Conservation (phyloP, 1,140 invertebrate genomes). For the Drosophila asahinai region DNA sequence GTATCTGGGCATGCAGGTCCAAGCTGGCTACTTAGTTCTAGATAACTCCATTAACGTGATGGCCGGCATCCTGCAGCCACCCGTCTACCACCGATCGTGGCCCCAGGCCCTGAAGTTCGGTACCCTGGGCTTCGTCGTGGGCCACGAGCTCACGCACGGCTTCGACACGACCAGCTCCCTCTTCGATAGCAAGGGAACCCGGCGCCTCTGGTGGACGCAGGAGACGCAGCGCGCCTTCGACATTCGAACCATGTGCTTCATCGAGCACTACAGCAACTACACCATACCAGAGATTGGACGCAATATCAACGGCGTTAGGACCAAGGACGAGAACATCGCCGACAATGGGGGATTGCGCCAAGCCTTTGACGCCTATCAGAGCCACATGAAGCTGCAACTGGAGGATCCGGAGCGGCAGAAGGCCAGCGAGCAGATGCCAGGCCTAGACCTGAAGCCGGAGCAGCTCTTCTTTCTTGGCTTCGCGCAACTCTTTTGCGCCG, state of each 20-base stretch:
- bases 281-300: slow-evolving; percentile 85
- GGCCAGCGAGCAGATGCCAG: slow-evolving; percentile 88
- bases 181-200: slow-evolving; percentile 44
- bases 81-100: slow-evolving; percentile 92
- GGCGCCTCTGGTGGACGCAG: slow-evolving; percentile 74
- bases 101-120: slow-evolving; percentile 72
- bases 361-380: slow-evolving; percentile 92
- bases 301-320: slow-evolving; percentile 87
- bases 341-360: slow-evolving; percentile 96
- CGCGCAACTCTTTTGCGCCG: slow-evolving; percentile 88
- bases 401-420: slow-evolving; percentile 78
- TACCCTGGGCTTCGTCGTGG: slow-evolving; percentile 68
- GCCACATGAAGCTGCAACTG: slow-evolving; percentile 49
- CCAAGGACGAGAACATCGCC: slow-evolving; percentile 90
- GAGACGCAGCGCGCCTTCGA: slow-evolving; percentile 48
- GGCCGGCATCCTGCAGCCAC: slow-evolving; percentile 96
- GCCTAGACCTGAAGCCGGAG: slow-evolving; percentile 92
- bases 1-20: slow-evolving; percentile 61
- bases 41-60: slow-evolving; percentile 77
- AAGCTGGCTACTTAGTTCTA: slow-evolving; percentile 63
- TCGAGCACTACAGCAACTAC: slow-evolving; percentile 88
- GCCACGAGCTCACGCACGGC: slow-evolving; percentile 74
- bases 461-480: slow-evolving; percentile 97
- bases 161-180: slow-evolving; percentile 61
- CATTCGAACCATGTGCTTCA: slow-evolving; percentile 89